Evolutionary conservation across 2,888 invertebrate species (phyloP).

Genomic region (Amblyjoppa fuscipennis): DNA sequence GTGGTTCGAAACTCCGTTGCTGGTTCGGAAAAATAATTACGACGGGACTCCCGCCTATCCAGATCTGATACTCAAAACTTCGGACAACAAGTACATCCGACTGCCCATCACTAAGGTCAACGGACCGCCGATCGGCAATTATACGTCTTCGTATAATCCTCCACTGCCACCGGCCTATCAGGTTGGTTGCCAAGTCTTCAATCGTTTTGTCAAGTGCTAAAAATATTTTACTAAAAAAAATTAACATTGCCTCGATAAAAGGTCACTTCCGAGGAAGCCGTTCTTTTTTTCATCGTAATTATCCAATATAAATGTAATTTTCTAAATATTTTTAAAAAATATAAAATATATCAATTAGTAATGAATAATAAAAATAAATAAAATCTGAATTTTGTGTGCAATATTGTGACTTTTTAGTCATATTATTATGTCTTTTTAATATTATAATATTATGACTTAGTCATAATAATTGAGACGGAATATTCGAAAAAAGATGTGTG

Average conservation of each 20-base stretch:
- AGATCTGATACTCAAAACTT: conserved; percentile 67
- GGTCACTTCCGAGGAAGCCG: too few relatives aligned
- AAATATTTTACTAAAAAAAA: not conserved
- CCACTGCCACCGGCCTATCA: conserved; percentile 48
- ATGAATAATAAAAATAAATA: too few relatives aligned
- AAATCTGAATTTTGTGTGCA: too few relatives aligned
- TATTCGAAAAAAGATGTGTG: too few relatives aligned
- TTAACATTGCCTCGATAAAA: not conserved
- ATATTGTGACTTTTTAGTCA: too few relatives aligned
- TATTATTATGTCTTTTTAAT: too few relatives aligned
- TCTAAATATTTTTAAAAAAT: too few relatives aligned
- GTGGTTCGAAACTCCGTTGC: conserved; percentile 70
- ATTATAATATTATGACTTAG: too few relatives aligned
- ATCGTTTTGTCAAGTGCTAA: not conserved
- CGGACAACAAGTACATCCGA: conserved; percentile 72
- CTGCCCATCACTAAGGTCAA: conserved; percentile 70
- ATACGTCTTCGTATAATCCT: conserved; percentile 25
- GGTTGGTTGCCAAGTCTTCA: conserved; percentile 42
- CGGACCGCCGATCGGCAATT: conserved; percentile 51
- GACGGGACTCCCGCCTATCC: conserved; percentile 57
- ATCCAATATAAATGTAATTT: too few relatives aligned
- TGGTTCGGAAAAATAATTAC: conserved; percentile 63
- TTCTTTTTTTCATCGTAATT: too few relatives aligned
- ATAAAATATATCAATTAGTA: too few relatives aligned
- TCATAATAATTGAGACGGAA: too few relatives aligned